Conservation (phyloP, 2,113 vertebrate genomes). For the Cisticola juncidis region DNA sequence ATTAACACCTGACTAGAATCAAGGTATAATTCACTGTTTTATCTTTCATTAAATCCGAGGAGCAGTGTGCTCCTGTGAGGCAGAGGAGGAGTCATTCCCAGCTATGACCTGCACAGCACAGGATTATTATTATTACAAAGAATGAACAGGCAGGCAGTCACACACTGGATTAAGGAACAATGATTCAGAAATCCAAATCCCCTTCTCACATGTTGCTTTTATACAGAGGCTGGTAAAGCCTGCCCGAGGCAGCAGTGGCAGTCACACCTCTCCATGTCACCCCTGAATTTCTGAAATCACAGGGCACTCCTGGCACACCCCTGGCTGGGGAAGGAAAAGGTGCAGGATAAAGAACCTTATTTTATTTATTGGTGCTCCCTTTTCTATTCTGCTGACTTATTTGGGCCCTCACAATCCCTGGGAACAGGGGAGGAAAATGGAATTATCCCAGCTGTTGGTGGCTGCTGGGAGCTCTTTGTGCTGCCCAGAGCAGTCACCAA, state of each 20-base stretch:
- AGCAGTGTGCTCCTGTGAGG: not conserved
- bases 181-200: not conserved
- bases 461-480: slow-evolving; percentile 91
- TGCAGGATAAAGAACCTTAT: not conserved
- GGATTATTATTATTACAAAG: not conserved
- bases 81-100: not conserved
- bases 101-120: not conserved
- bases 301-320: not conserved
- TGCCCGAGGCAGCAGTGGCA: not conserved
- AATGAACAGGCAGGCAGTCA: not conserved
- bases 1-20: not conserved
- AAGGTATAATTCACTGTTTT: not conserved
- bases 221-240: not conserved
- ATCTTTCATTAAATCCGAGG: not conserved
- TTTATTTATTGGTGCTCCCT: slow-evolving; percentile 23
- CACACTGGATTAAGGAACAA: not conserved
- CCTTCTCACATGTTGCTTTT: not conserved
- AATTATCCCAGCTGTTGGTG: slow-evolving; percentile 80
- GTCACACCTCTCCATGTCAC: not conserved
- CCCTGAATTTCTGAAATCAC: not conserved
- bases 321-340: not conserved
- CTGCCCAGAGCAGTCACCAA: slow-evolving; percentile 87
- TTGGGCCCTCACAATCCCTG: slow-evolving; percentile 65
- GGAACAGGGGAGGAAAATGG: slow-evolving; percentile 75
- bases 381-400: slow-evolving; percentile 65